phyloP scores from a whole-genome alignment of 2,888 invertebrate genomes.

The Diaperis boleti region DNA sequence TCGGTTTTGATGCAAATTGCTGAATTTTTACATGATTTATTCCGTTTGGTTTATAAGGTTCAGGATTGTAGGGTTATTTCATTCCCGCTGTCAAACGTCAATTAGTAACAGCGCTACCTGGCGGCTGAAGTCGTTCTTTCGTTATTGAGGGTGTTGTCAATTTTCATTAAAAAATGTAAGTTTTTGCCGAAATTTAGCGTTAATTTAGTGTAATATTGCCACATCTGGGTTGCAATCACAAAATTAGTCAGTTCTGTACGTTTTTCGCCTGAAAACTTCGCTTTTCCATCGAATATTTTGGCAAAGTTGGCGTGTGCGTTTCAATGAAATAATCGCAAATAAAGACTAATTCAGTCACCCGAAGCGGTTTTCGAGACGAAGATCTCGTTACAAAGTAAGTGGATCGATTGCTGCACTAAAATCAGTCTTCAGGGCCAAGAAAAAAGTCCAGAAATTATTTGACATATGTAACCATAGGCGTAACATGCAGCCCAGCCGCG shows the following conservation, averaged over 20 bases:
- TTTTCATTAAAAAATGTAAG: slow-evolving; percentile 63
- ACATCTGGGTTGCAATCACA: neutral
- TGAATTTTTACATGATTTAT: too few relatives aligned
- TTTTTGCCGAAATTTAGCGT: slow-evolving; percentile 51
- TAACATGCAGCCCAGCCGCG: neutral
- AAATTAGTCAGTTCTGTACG: slow-evolving; percentile 2
- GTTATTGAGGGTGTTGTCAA: slow-evolving; percentile 64
- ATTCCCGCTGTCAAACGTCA: slow-evolving; percentile 11
- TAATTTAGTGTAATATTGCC: slow-evolving; percentile 12
- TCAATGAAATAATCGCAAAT: slow-evolving; percentile 35
- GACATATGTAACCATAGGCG: slow-evolving; percentile 39
- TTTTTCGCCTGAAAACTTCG: slow-evolving; percentile 8
- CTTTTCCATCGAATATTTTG: slow-evolving; percentile 6
- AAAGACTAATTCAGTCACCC: slow-evolving; percentile 13
- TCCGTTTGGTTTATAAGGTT: too few relatives aligned
- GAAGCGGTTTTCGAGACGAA: slow-evolving; percentile 13
- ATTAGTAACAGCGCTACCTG: slow-evolving; percentile 36
- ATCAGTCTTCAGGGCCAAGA: slow-evolving; percentile 44
- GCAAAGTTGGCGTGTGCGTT: slow-evolving; percentile 47
- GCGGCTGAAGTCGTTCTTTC: slow-evolving; percentile 38
- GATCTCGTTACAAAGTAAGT: slow-evolving; percentile 24
- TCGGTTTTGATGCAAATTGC: too few relatives aligned
- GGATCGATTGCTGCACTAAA: slow-evolving; percentile 32
- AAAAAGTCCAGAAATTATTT: slow-evolving; percentile 42
- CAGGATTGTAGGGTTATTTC: too few relatives aligned